Percentiles rank a stretch among this genome's conserved stretches.
Conservation (phyloP, 2,888 invertebrate genomes). For the Acanthococcus lagerstroemiae region DNA sequence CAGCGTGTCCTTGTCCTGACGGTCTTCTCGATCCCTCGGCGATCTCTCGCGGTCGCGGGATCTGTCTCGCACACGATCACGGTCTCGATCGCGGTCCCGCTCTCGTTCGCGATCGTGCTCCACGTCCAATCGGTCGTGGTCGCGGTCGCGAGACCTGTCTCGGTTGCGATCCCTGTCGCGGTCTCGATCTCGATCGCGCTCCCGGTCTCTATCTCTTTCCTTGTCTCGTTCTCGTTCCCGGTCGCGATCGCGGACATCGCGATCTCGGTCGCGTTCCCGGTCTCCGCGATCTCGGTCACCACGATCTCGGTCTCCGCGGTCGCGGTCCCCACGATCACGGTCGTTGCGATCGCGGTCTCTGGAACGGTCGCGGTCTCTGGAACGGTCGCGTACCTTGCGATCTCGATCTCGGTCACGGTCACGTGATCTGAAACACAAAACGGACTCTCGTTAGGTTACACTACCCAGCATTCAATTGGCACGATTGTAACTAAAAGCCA, state of each 20-base stretch:
- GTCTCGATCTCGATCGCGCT: slow-evolving; percentile 35
- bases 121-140: slow-evolving; percentile 3
- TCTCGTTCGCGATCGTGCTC: slow-evolving; percentile 33
- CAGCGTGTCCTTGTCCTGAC: slow-evolving; percentile 37
- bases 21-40: slow-evolving; percentile 17
- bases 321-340: slow-evolving; percentile 23
- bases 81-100: slow-evolving; percentile 34
- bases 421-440: slow-evolving; percentile 18
- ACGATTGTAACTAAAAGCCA: too few species aligned
- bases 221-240: slow-evolving; percentile 30
- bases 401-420: slow-evolving; percentile 9
- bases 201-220: slow-evolving; percentile 33
- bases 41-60: slow-evolving; percentile 35
- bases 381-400: neutral
- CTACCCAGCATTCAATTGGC: too few species aligned
- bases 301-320: slow-evolving; percentile 19
- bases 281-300: slow-evolving; percentile 13
- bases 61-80: slow-evolving; percentile 33
- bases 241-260: slow-evolving; percentile 33
- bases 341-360: slow-evolving; percentile 33
- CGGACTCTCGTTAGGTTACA: neutral
- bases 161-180: slow-evolving; percentile 35
- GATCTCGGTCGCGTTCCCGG: slow-evolving; percentile 33
- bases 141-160: slow-evolving; percentile 32
- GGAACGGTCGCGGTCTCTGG: slow-evolving; percentile 22